Percentiles rank a stretch among this genome's conserved stretches.
phyloP scores from a whole-genome alignment of 1,140 invertebrate genomes.

The Drosophila paulistorum region DNA sequence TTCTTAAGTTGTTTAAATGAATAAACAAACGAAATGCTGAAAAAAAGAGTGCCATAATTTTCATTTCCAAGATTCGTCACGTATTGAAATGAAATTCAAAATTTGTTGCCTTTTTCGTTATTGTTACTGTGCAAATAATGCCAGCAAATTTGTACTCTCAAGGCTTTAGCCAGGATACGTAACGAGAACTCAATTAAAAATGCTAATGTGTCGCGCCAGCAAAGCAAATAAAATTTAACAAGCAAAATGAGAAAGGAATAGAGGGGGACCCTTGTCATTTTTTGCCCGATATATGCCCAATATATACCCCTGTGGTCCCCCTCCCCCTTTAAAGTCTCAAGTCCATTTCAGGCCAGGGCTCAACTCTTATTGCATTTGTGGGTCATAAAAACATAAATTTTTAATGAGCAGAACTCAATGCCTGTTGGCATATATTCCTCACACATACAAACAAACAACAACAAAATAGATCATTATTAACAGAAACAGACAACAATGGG shows the following conservation, averaged over 20 bases:
- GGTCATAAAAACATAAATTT: constrained; percentile 57
- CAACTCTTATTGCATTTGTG: constrained; percentile 49
- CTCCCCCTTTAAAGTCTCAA: background rate
- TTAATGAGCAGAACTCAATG: constrained; percentile 52
- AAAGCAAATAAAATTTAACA: constrained; percentile 32
- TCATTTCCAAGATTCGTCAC: constrained; percentile 57
- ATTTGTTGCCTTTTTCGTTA: constrained; percentile 19
- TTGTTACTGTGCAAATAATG: constrained; percentile 38
- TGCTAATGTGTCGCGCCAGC: constrained; percentile 49
- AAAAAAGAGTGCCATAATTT: constrained; percentile 51
- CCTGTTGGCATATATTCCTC: background rate
- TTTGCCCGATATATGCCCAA: too few relatives aligned
- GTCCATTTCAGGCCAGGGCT: constrained; percentile 2
- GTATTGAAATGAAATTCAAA: constrained; percentile 43
- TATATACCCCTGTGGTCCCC: background rate
- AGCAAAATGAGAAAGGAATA: background rate
- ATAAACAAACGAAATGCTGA: constrained; percentile 63
- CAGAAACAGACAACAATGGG: constrained; percentile 50
- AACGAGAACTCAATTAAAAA: constrained; percentile 70
- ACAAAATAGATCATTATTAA: constrained; percentile 22
- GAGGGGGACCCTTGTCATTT: background rate
- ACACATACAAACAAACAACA: constrained; percentile 24
- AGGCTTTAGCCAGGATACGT: constrained; percentile 43
- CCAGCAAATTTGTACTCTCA: constrained; percentile 40
- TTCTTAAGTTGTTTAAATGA: constrained; percentile 19